These are phyloP conservation scores for Labeo catla DNA, from an alignment of 2,113 vertebrate genomes.

Conservation along the genomic window DNA sequence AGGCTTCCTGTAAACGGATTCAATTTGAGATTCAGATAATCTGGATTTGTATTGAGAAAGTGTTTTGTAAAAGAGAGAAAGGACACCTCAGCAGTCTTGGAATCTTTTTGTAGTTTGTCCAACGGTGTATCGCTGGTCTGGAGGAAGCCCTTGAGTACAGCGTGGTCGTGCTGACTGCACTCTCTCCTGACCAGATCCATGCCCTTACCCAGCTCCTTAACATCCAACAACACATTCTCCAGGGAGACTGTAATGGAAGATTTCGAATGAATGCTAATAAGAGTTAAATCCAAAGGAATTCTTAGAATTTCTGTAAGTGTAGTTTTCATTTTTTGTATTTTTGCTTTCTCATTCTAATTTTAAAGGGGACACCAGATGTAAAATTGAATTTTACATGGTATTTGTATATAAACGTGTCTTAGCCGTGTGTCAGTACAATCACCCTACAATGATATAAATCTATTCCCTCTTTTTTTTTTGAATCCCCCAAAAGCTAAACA, in stretches of 20 bases:
- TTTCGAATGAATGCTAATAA: neutral
- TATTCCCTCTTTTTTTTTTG: no score
- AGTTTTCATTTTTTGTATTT: no score
- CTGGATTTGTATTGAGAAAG: neutral
- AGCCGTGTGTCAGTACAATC: no score
- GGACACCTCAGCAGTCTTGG: constrained; percentile 87
- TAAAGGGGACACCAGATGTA: no score
- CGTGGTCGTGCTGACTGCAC: constrained; percentile 88
- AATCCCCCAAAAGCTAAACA: no score
- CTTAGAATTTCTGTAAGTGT: neutral
- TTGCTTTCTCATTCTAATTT: no score
- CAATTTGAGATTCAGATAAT: constrained; percentile 30
- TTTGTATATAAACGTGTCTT: no score
- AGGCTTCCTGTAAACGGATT: constrained; percentile 84
- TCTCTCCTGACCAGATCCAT: constrained; percentile 94
- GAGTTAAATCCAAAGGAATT: neutral
- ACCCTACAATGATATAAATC: no score
- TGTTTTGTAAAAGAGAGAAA: neutral
- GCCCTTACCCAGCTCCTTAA: constrained; percentile 92
- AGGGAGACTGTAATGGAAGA: constrained; percentile 82
- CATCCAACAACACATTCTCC: constrained; percentile 94
- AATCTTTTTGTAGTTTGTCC: constrained; percentile 91
- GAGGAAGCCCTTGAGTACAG: constrained; percentile 87
- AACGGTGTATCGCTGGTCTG: constrained; percentile 83
- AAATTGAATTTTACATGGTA: no score